Evolutionary conservation across 2,113 vertebrate genomes (phyloP).

Genomic region (Halcyon senegalensis): DNA sequence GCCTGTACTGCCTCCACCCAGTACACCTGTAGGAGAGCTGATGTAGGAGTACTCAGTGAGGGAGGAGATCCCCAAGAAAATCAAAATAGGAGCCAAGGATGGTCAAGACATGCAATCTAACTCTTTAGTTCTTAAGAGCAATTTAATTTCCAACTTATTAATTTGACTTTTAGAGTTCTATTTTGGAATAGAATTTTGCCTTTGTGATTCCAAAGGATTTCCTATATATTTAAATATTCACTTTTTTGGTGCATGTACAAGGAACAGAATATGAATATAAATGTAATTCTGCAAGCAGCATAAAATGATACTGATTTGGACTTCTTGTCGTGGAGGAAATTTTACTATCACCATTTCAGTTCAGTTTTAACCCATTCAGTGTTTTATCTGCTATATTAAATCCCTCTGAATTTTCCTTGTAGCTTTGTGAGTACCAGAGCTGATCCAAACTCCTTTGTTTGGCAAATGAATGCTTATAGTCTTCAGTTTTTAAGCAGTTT

Average conservation of each 20-base stretch:
- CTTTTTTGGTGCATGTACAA: neutral
- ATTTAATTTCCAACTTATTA: neutral
- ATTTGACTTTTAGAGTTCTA: neutral
- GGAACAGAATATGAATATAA: neutral
- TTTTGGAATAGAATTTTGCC: neutral
- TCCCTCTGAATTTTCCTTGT: neutral
- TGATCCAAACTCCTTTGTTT: neutral
- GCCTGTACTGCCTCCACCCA: neutral
- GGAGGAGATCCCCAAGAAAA: neutral
- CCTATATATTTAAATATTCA: neutral
- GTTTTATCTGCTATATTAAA: neutral
- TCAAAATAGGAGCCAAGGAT: neutral
- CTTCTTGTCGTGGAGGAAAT: neutral
- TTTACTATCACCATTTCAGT: neutral
- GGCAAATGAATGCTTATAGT: neutral
- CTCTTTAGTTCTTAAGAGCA: neutral
- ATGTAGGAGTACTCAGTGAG: neutral
- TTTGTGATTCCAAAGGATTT: neutral
- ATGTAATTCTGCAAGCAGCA: rapidly evolving
- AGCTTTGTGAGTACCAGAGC: neutral
- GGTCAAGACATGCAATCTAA: neutral
- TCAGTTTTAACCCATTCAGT: neutral
- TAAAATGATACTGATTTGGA: neutral
- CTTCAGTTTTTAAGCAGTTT: neutral
- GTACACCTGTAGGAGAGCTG: neutral